These are phyloP conservation scores for Scaptomyza montana DNA, from an alignment of 1,140 invertebrate genomes.

Conservation along the genomic window DNA sequence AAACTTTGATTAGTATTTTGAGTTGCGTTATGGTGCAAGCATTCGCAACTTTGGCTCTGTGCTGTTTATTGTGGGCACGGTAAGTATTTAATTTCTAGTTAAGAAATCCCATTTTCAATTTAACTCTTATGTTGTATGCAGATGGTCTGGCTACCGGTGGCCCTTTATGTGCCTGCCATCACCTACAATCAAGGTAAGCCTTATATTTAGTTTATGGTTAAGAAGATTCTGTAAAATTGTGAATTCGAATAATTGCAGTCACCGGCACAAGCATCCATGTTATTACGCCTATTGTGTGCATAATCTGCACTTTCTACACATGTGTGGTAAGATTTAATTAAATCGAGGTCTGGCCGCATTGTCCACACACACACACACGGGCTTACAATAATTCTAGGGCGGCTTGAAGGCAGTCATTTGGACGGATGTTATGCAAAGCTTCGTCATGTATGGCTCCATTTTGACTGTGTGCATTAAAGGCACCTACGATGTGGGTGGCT, in stretches of 20 bases:
- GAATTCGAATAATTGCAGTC: conserved; percentile 85
- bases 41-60: conserved; percentile 89
- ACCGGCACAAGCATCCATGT: conserved; percentile 92
- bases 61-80: conserved; percentile 89
- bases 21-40: conserved; percentile 89
- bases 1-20: conserved; percentile 88
- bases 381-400: conserved; percentile 86
- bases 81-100: conserved; percentile 84
- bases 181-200: conserved; percentile 89
- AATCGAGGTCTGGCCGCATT: conserved; percentile 1
- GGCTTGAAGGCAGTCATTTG: conserved; percentile 96
- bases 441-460: conserved; percentile 93
- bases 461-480: conserved; percentile 92
- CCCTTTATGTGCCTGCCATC: conserved; percentile 92
- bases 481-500: conserved; percentile 91
- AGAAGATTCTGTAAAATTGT: neutral
- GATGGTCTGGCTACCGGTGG: conserved; percentile 87
- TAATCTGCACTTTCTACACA: conserved; percentile 96
- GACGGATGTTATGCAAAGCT: conserved; percentile 95
- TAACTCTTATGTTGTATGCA: conserved; percentile 19
- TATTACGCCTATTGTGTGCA: conserved; percentile 91
- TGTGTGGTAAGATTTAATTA: conserved; percentile 88
- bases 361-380: neutral
- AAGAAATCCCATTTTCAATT: neutral
- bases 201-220: neutral